phyloP scores from a whole-genome alignment of 92 coral and sea anemone species.

The Pocillopora grandis region DNA sequence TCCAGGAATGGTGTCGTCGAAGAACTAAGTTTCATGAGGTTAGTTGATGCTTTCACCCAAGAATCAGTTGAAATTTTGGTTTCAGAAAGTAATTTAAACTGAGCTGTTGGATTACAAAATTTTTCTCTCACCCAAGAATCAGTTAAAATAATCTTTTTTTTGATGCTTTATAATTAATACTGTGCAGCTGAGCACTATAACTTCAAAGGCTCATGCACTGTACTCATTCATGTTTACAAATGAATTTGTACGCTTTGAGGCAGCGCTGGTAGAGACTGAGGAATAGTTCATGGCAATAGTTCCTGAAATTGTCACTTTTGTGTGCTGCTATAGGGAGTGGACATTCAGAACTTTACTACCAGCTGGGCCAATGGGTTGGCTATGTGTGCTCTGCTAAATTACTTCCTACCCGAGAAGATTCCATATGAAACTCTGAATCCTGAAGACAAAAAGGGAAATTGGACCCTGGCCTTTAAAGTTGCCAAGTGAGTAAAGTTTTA shows the following conservation, averaged over 20 bases:
- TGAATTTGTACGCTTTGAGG: too few species aligned
- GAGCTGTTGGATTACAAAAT: neutral
- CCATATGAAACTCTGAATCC: slow-evolving; percentile 84
- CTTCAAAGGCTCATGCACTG: too few species aligned
- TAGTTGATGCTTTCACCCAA: neutral
- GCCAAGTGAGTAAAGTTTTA: slow-evolving; percentile 74
- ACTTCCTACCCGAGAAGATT: slow-evolving; percentile 82
- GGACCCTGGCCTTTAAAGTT: slow-evolving; percentile 89
- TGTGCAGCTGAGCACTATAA: too few species aligned
- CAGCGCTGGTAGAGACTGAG: too few species aligned
- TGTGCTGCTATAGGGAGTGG: slow-evolving; percentile 73
- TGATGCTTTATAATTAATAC: too few species aligned
- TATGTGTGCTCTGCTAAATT: slow-evolving; percentile 91
- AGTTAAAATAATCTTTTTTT: neutral
- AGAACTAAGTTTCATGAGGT: slow-evolving; percentile 89
- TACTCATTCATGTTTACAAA: too few species aligned
- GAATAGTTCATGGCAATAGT: too few species aligned
- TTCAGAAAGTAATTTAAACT: too few species aligned
- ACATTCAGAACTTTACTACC: slow-evolving; percentile 88
- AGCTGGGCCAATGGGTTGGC: slow-evolving; percentile 98
- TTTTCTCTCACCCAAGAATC: too few species aligned
- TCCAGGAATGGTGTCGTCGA: slow-evolving; percentile 94
- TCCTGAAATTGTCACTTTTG: neutral
- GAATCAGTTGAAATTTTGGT: neutral
- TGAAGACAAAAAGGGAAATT: slow-evolving; percentile 77